A percentile compares a stretch with the other conserved stretches of the same genome.
Conservation (phyloP, 2,888 invertebrate species). For the Erebia palarica region DNA sequence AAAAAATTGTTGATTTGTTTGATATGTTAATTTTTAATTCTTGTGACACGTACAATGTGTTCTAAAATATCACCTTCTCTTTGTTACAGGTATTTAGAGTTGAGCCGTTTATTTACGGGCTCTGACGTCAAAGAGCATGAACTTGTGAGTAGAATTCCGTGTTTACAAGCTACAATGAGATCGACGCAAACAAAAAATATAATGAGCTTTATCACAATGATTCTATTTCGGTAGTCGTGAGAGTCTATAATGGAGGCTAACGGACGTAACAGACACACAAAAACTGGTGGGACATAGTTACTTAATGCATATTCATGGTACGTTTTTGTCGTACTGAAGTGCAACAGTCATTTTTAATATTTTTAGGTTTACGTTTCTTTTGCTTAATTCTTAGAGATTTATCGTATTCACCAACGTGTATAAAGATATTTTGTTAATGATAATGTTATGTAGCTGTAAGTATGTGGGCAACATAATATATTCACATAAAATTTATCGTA, state of each 20-base stretch:
- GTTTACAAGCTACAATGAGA: constrained; percentile 10
- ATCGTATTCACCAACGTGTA: neutral
- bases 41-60: neutral
- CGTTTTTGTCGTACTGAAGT: neutral
- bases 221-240: constrained; percentile 19
- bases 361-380: neutral
- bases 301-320: constrained; percentile 1
- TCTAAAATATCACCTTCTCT: constrained; percentile 9
- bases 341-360: neutral
- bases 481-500: no score
- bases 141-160: neutral
- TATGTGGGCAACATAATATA: neutral
- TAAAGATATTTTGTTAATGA: neutral
- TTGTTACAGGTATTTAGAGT: constrained; percentile 40
- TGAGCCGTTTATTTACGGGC: neutral
- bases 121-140: neutral
- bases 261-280: constrained; percentile 10
- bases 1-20: no score
- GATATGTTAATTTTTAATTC: no score
- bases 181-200: constrained; percentile 13
- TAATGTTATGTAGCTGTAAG: neutral
- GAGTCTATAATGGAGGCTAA: constrained; percentile 18
- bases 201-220: constrained; percentile 14
- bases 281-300: neutral
- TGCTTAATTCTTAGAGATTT: neutral